Evolutionary conservation across 1,140 invertebrate genomes (phyloP), one percentile per base, ranked within the genome.

Genomic region (Phocides pigmalion): DNA sequence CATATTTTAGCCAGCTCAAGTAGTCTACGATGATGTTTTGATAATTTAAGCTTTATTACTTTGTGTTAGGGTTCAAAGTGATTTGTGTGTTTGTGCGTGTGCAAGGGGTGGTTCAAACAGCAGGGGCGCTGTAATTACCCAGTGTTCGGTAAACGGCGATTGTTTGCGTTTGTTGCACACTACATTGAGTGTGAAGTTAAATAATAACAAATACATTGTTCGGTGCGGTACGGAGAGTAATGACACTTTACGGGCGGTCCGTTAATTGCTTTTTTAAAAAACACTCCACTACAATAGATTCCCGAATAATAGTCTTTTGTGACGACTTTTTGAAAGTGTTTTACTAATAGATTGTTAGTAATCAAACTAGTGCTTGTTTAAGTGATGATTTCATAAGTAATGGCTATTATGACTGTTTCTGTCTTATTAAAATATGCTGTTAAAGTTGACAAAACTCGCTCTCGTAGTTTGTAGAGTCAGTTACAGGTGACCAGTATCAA

Each of bases 171-270:
- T 81, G 81, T 70, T 77, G 72, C 68, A 71, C 69, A 58, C 65
- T 58, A 51, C 61, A 68, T 71, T 62, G 73, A 76, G 78, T 68
- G 69, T 47, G 49, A 76, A 72, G 72, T 87, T 85, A 82, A 81
- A 88, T 79, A 84, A 85, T 87, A 86, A 84, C 79, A 81, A 87
- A 89, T 86, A 74, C 59, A 79, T 82, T 79, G 76, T 82, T 77
- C 72, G 20, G 63, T 68, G 54, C 69, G 63, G 80, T 81, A 75
- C 81, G 75, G 79, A 78, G 75, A 54, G 68, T 75, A 70, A 79
- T 66, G 62, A 66, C 25, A 63, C 69, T 79, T 79, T 74, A 71
- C 81, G 74, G 72, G 82, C 58, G 79, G 74, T 74, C 71, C 62
- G 62, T 62, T 76, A 76, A 84, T 82, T 79, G 81, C 62, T 70